A percentile compares a stretch with the other conserved stretches of the same genome.
Evolutionary conservation across 2,113 vertebrate species (phyloP).

Genomic region (Rhea americana): DNA sequence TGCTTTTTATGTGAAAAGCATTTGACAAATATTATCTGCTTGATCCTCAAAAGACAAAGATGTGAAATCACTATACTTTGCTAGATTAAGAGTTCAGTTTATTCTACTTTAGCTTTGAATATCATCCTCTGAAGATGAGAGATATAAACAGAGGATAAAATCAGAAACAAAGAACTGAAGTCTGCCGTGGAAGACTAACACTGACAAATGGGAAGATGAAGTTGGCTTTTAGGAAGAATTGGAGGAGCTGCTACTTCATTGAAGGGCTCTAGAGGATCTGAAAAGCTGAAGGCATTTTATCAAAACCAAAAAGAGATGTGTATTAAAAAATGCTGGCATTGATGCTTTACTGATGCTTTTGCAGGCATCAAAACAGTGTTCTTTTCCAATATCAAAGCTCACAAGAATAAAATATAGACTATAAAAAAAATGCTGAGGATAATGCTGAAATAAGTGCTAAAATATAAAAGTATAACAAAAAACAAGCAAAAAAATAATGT

Average conservation of each 20-base stretch:
- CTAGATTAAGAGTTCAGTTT: background rate
- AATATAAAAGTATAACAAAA: background rate
- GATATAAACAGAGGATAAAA: background rate
- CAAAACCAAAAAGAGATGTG: background rate
- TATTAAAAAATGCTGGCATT: background rate
- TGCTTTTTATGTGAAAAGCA: constrained; percentile 3
- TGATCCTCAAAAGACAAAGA: background rate
- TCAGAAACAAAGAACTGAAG: background rate
- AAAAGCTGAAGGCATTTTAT: background rate
- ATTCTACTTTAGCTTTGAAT: background rate
- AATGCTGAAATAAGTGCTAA: background rate
- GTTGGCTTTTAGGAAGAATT: background rate
- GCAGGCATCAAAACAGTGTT: background rate
- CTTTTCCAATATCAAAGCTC: background rate
- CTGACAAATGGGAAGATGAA: background rate
- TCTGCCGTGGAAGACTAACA: background rate
- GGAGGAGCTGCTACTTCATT: background rate
- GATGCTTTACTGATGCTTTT: background rate
- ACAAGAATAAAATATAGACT: background rate
- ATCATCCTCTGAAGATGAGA: background rate
- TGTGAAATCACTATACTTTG: background rate
- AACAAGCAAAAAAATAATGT: background rate
- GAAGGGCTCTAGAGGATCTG: background rate
- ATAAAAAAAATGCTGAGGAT: background rate
- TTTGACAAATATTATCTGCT: background rate